Evolutionary conservation across 2,797 vertebrate genomes (phyloP).

Genomic region (Sitta carolinensis): DNA sequence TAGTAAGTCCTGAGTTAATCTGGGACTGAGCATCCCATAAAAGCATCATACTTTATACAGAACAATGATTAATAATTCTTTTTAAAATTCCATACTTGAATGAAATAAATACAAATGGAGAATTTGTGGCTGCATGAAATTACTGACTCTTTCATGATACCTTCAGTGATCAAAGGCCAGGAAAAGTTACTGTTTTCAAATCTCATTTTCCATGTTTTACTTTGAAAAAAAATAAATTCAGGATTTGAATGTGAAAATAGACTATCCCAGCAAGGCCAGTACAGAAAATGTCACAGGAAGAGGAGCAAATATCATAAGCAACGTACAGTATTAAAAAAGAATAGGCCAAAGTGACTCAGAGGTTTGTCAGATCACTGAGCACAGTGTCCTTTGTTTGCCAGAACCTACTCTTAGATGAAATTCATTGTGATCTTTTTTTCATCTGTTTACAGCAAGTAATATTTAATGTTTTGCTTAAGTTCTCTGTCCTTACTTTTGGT

Average conservation of each 20-base stretch:
- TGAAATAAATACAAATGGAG: not conserved
- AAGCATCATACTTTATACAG: not conserved
- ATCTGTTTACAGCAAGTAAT: not conserved
- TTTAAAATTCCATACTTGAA: not conserved
- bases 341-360: not conserved
- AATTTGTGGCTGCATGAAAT: not conserved
- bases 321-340: not conserved
- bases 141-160: not conserved
- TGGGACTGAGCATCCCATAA: not conserved
- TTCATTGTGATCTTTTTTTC: not conserved
- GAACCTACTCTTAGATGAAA: not conserved
- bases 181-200: not conserved
- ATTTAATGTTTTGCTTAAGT: not conserved
- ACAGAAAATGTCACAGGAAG: not conserved
- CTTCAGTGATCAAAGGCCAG: not conserved
- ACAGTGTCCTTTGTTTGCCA: not conserved
- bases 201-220: not conserved
- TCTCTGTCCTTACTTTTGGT: not conserved
- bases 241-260: not conserved
- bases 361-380: not conserved
- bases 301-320: not conserved
- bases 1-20: not conserved
- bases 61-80: not conserved
- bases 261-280: not conserved
- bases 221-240: not conserved